Base-by-base conservation (phyloP, 2,888 invertebrate species). In the Acanthoscelides obtectus region DNA sequence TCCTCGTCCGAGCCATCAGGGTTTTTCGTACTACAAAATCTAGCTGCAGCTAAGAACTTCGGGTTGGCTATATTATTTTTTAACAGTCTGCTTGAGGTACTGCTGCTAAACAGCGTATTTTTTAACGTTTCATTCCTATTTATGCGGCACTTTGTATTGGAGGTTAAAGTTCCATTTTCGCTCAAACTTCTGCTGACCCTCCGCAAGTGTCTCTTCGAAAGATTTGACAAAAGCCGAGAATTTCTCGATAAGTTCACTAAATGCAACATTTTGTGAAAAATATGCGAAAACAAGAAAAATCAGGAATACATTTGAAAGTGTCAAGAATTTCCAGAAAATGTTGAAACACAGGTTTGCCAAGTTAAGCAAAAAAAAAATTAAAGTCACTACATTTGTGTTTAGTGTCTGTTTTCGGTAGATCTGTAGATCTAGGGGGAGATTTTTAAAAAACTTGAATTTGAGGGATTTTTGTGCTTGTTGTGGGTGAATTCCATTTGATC, bases 1-100 rank as follows among this genome's bases (percentile, higher is more conserved):
- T 82, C 81, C 71, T 81, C 81, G 67, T 80, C 79, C 12, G 79
- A 72, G 64, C 79, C 80, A 66, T 77, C 80, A 12, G 75, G 67
- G 67, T 74, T 74, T 72, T 79, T 79, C 65, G 75, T 77, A 66
- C 77, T 72, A 73, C 78, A 81, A 75, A 75, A 79, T 19, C 79
- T 74, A 25, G 69, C 64, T 12, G 64, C 70, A 27, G 70, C 64
- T 22, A 70, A 12, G 19, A 12, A 20, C 45, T 67, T 19, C 8
- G 22, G 22, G 6, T n/a, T 67, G 19, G 1, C 22, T 5, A 66
- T 21, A 66, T 22, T 2, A 17, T 17, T 21, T 20, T 5, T 66
- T 66, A 66, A 66, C 17, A 45, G 45, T 45, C 45, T 45, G 17
- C 45, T 45, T 45, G 45, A 45, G 45, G 12, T 45, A 12, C 17